A percentile compares a stretch with the other conserved stretches of the same genome.
phyloP scores from a whole-genome alignment of 2,888 invertebrate species.

The Sesamia inferens region DNA sequence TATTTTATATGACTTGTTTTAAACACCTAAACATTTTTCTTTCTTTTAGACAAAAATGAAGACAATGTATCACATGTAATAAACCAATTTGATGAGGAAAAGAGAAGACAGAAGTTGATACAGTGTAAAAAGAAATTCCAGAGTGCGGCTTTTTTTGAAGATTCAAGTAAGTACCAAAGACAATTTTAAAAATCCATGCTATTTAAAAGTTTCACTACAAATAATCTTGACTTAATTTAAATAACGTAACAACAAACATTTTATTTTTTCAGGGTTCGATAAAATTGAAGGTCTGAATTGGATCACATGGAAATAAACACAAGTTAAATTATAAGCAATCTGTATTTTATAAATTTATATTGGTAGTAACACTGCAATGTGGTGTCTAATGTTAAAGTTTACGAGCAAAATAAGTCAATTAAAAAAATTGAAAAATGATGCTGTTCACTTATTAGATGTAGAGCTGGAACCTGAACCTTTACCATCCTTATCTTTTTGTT shows the following conservation, averaged over 20 bases:
- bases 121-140: slow-evolving; percentile 76
- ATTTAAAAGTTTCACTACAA: slow-evolving; percentile 18
- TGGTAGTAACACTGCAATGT: slow-evolving; percentile 76
- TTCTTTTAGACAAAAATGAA: slow-evolving; percentile 53
- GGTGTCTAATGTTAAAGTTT: slow-evolving; percentile 79
- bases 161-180: slow-evolving; percentile 75
- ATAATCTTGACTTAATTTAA: slow-evolving; percentile 5
- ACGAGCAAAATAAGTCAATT: slow-evolving; percentile 81
- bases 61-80: slow-evolving; percentile 29
- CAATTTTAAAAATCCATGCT: slow-evolving; percentile 16
- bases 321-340: slow-evolving; percentile 63
- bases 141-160: slow-evolving; percentile 75
- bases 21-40: slow-evolving; percentile 20
- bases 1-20: background rate
- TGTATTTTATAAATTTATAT: slow-evolving; percentile 75
- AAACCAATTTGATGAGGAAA: slow-evolving; percentile 70
- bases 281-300: slow-evolving; percentile 87
- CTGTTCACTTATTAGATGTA: slow-evolving; percentile 70
- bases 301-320: slow-evolving; percentile 83
- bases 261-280: slow-evolving; percentile 80
- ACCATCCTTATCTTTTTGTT: slow-evolving; percentile 82
- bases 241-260: slow-evolving; percentile 30
- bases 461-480: slow-evolving; percentile 79
- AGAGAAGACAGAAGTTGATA: slow-evolving; percentile 71
- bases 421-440: slow-evolving; percentile 79